These are phyloP conservation scores for Halichoerus grypus DNA, from an alignment of 2,113 vertebrate genomes.

Conservation along the genomic window DNA sequence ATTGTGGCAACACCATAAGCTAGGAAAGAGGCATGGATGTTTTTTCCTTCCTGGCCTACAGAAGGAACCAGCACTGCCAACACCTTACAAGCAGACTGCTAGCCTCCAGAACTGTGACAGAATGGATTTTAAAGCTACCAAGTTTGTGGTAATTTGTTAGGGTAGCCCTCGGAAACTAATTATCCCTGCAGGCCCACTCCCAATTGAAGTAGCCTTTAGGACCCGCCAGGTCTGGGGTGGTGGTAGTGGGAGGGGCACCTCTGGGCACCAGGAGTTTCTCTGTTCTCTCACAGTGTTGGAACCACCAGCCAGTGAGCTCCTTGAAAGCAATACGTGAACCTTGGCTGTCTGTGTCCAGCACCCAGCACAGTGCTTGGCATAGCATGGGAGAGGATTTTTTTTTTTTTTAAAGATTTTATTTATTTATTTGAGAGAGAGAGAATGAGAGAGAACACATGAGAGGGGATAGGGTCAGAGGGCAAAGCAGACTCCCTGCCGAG, in stretches of 20 bases:
- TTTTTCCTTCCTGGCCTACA: not conserved
- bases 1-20: not conserved
- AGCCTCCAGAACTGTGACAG: not conserved
- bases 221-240: not conserved
- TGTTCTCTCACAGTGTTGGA: not conserved
- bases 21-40: not conserved
- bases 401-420: too few relatives aligned
- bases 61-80: not conserved
- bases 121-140: not conserved
- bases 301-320: not conserved
- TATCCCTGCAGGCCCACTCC: not conserved
- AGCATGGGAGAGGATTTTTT: not conserved
- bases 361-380: not conserved
- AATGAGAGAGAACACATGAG: too few relatives aligned
- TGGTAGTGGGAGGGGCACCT: not conserved
- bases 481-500: too few relatives aligned
- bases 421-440: too few relatives aligned
- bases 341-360: not conserved
- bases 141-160: not conserved
- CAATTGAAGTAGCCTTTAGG: not conserved
- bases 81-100: not conserved
- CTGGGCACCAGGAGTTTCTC: not conserved
- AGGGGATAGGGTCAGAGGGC: too few relatives aligned
- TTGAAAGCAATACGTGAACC: not conserved
- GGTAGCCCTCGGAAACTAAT: not conserved